Conservation (phyloP, 2,797 vertebrate genomes). For the Botia kubotai region DNA sequence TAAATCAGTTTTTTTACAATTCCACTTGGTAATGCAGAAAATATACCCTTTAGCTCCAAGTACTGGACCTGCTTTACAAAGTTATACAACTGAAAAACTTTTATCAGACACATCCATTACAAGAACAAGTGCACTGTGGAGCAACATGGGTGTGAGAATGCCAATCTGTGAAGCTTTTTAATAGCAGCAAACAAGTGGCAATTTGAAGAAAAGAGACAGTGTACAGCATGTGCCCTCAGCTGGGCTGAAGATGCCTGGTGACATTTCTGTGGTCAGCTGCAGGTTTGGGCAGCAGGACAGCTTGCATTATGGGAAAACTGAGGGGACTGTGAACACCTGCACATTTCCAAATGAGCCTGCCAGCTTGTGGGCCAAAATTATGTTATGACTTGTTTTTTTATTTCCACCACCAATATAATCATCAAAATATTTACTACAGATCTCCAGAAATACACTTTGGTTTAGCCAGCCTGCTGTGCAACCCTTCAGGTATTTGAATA, state of each 20-base stretch:
- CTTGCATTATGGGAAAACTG: conserved; percentile 70
- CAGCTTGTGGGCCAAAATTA: conserved; percentile 71
- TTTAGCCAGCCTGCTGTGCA: conserved; percentile 46
- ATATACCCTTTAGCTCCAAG: too few species aligned
- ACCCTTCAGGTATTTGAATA: conserved; percentile 49
- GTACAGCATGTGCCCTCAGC: conserved; percentile 70
- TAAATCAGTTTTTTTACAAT: too few species aligned
- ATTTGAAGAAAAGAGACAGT: conserved; percentile 73
- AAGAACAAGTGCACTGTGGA: too few species aligned
- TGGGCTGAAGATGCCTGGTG: conserved; percentile 68
- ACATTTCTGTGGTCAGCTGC: conserved; percentile 83
- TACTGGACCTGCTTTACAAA: too few species aligned
- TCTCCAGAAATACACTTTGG: conserved; percentile 55
- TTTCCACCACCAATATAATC: conserved; percentile 69
- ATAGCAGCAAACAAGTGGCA: conserved; percentile 60
- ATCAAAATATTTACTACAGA: conserved; percentile 60
- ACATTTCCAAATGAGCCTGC: conserved; percentile 72
- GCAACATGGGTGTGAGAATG: too few species aligned
- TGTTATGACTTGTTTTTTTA: conserved; percentile 65
- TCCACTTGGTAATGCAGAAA: too few species aligned
- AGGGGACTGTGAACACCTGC: conserved; percentile 77
- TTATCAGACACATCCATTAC: too few species aligned
- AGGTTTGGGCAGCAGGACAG: conserved; percentile 67
- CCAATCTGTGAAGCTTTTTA: conserved; percentile 15
- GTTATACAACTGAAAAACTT: too few species aligned